phyloP scores from a whole-genome alignment of 2,888 invertebrate species.

The Clistopyga incitator region DNA sequence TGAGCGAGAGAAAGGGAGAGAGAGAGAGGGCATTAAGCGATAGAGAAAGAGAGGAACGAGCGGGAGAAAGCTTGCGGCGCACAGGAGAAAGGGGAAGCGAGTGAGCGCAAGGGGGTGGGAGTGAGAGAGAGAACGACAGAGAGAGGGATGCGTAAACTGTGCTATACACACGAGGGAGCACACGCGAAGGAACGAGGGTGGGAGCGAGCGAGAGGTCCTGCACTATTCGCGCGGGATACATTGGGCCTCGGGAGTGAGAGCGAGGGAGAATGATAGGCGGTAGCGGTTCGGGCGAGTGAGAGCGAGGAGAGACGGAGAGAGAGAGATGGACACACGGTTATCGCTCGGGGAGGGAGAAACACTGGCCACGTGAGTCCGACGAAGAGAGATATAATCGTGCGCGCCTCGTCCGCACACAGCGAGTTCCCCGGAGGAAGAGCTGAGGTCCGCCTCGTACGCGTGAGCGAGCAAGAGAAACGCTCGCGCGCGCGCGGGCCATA shows the following conservation, averaged over 20 bases:
- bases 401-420: conserved; percentile 74
- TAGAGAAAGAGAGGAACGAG: conserved; percentile 71
- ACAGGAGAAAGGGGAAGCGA: conserved; percentile 53
- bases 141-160: conserved; percentile 43
- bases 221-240: conserved; percentile 46
- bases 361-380: conserved; percentile 74
- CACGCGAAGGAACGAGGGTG: conserved; percentile 45
- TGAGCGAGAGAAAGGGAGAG: conserved; percentile 72
- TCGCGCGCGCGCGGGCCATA: conserved; percentile 43
- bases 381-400: conserved; percentile 74
- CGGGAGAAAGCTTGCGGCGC: conserved; percentile 82
- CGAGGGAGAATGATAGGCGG: conserved; percentile 78
- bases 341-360: conserved; percentile 74
- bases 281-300: conserved; percentile 81
- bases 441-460: conserved; percentile 65
- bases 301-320: conserved; percentile 67
- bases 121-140: conserved; percentile 52
- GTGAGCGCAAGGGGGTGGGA: conserved; percentile 54
- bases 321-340: conserved; percentile 74
- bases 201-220: conserved; percentile 53
- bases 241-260: conserved; percentile 60
- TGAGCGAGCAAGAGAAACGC: conserved; percentile 51
- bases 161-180: conserved; percentile 6
- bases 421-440: conserved; percentile 70
- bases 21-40: conserved; percentile 62